phyloP scores from a whole-genome alignment of 2,888 invertebrate genomes.

The Euplexia lucipara region DNA sequence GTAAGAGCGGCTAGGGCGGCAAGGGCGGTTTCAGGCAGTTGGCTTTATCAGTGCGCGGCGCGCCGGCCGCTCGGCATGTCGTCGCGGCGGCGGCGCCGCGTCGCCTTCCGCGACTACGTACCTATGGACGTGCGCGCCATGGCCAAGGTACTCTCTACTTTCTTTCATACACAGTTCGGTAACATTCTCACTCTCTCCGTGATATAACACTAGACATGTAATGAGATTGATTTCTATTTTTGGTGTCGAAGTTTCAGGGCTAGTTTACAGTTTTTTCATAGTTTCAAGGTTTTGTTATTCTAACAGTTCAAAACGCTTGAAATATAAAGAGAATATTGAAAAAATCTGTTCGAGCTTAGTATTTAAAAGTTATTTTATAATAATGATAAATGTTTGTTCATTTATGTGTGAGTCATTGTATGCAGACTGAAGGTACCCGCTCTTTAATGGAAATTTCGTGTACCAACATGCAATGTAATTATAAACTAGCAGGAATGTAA shows the following conservation, averaged over 20 bases:
- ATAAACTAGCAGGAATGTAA: conserved; percentile 27
- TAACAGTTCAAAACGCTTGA: neutral
- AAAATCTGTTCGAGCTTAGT: neutral
- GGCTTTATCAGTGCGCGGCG: conserved; percentile 79
- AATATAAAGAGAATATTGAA: neutral
- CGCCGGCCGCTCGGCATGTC: conserved; percentile 81
- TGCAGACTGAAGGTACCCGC: conserved; percentile 4
- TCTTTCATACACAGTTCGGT: conserved; percentile 27
- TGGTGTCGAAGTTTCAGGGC: conserved; percentile 17
- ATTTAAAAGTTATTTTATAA: neutral
- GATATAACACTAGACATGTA: conserved; percentile 11
- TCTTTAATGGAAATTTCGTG: conserved; percentile 39
- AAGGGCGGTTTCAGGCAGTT: conserved; percentile 56
- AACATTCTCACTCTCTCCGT: conserved; percentile 20
- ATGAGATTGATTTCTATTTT: conserved; percentile 31
- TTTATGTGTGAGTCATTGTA: conserved; percentile 19
- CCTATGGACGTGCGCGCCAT: conserved; percentile 88
- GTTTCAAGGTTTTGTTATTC: conserved; percentile 20
- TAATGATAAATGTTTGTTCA: neutral
- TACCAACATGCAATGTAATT: conserved; percentile 30
- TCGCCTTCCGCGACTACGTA: conserved; percentile 87
- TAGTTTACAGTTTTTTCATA: conserved; percentile 19
- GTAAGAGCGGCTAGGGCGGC: conserved; percentile 54
- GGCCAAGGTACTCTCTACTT: conserved; percentile 82
- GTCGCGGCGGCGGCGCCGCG: conserved; percentile 88